phyloP scores from a whole-genome alignment of 2,113 vertebrate species.

The Zosterops hypoxanthus region DNA sequence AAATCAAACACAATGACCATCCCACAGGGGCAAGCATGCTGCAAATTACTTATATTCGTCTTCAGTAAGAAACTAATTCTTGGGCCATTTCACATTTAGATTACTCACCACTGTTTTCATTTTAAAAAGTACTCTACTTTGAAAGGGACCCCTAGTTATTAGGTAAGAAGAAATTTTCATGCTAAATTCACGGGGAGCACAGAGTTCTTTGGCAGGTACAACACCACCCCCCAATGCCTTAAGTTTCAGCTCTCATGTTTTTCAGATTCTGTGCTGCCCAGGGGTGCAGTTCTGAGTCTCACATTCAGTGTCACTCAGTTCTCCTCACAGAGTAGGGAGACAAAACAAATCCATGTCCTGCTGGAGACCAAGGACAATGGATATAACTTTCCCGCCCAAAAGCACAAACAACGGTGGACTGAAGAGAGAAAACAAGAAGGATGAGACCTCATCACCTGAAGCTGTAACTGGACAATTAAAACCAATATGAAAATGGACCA shows the following conservation, averaged over 20 bases:
- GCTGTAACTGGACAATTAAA: not conserved
- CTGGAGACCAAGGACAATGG: not conserved
- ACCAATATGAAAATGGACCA: not conserved
- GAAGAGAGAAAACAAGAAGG: not conserved
- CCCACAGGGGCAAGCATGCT: too few species aligned
- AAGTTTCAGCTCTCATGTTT: not conserved
- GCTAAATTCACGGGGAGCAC: fast-evolving
- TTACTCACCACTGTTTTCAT: not conserved
- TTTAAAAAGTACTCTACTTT: not conserved
- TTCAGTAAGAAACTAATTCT: not conserved
- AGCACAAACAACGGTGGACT: not conserved
- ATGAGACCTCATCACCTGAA: not conserved
- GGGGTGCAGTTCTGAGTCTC: not conserved
- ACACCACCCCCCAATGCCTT: not conserved
- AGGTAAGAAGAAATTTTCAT: not conserved
- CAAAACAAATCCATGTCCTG: not conserved
- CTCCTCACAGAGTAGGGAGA: not conserved
- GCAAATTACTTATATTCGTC: not conserved
- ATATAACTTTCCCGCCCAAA: not conserved
- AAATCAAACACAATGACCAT: too few species aligned
- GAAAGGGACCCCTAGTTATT: not conserved
- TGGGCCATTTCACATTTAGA: fast-evolving
- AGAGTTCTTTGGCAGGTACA: fast-evolving
- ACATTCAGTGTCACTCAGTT: not conserved
- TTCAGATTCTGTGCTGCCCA: not conserved